Conservation (phyloP, 2,797 vertebrate genomes). For the Chelidonichthys spinosus region DNA sequence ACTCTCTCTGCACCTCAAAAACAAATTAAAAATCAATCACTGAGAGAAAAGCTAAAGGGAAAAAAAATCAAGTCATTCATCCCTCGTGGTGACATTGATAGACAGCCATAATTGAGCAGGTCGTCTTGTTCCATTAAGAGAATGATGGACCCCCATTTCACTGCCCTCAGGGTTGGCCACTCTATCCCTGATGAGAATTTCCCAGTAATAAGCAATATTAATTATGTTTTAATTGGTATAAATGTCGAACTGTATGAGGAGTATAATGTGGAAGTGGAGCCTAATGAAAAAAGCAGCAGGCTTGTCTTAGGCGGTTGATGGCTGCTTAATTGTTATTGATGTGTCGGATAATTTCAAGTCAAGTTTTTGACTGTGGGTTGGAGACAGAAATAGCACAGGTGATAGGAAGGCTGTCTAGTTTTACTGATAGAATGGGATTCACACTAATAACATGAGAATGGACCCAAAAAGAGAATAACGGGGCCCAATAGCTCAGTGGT, state of each 20-base stretch:
- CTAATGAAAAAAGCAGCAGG: conserved; percentile 80
- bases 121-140: conserved; percentile 79
- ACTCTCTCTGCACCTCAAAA: conserved; percentile 54
- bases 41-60: conserved; percentile 57
- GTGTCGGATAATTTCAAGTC: conserved; percentile 62
- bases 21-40: conserved; percentile 81
- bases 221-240: conserved; percentile 87
- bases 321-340: conserved; percentile 86
- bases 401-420: conserved; percentile 1
- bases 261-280: conserved; percentile 72
- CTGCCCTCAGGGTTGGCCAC: conserved; percentile 74
- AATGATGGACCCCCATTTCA: conserved; percentile 72
- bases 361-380: conserved; percentile 33
- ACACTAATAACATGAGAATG: too few species aligned
- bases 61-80: conserved; percentile 74
- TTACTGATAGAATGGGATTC: conserved; percentile 17
- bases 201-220: conserved; percentile 85
- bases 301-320: conserved; percentile 71
- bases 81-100: conserved; percentile 79
- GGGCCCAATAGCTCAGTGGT: too few species aligned
- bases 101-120: conserved; percentile 84
- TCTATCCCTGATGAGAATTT: conserved; percentile 81
- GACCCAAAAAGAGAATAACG: too few species aligned
- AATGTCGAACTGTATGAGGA: conserved; percentile 80
- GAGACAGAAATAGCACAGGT: conserved; percentile 29